phyloP scores from a whole-genome alignment of 2,113 vertebrate species.

The Alectura lathami region DNA sequence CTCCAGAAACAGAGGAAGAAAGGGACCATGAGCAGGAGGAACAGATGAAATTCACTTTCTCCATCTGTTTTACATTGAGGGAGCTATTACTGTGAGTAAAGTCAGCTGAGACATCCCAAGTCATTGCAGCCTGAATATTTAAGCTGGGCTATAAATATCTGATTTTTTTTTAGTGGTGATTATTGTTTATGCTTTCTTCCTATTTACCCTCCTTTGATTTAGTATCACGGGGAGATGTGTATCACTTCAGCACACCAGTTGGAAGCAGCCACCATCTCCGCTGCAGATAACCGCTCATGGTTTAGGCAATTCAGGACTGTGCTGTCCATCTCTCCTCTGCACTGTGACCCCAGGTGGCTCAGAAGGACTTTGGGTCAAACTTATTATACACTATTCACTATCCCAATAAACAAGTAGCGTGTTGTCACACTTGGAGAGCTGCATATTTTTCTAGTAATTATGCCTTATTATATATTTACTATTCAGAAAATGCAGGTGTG shows the following conservation, averaged over 20 bases:
- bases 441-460: conserved; percentile 96
- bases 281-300: not conserved
- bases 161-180: not conserved
- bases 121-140: conserved; percentile 60
- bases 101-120: conserved; percentile 63
- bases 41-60: conserved; percentile 52
- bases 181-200: conserved; percentile 61
- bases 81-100: conserved; percentile 64
- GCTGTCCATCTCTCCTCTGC: not conserved
- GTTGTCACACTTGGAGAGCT: conserved; percentile 87
- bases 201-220: conserved; percentile 62
- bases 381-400: conserved; percentile 81
- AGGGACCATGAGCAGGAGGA: conserved; percentile 27
- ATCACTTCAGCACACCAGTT: not conserved
- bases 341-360: conserved; percentile 62
- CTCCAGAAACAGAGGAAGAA: not conserved
- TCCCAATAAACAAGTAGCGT: conserved; percentile 84
- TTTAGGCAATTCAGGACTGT: not conserved
- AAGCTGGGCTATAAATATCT: conserved; percentile 63
- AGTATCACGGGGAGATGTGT: conserved; percentile 23
- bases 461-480: conserved; percentile 97
- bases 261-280: not conserved
- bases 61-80: conserved; percentile 74
- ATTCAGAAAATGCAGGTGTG: conserved; percentile 97
- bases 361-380: conserved; percentile 69